These are phyloP conservation scores for Lophochroa leadbeateri DNA, from an alignment of 2,113 vertebrate genomes.

Conservation along the genomic window DNA sequence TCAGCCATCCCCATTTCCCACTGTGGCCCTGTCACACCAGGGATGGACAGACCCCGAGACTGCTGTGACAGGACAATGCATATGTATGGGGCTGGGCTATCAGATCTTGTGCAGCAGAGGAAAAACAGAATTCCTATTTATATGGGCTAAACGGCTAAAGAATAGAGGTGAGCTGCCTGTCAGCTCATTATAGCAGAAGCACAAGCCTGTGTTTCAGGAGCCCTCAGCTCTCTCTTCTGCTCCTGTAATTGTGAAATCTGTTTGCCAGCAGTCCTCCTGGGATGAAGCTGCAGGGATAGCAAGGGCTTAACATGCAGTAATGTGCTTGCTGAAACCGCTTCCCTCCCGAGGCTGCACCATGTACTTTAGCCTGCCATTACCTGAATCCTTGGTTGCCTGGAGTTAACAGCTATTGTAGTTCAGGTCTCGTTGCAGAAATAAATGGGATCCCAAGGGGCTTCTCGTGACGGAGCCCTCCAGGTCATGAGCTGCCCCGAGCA, in stretches of 20 bases:
- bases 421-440: slow-evolving; percentile 1
- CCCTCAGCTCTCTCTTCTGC: background rate
- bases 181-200: background rate
- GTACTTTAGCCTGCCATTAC: background rate
- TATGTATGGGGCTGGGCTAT: background rate
- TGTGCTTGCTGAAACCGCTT: background rate
- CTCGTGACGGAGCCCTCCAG: background rate
- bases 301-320: background rate
- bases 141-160: background rate
- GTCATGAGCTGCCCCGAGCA: background rate
- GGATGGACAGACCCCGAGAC: accelerated
- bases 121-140: background rate
- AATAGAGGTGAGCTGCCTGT: background rate
- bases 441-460: slow-evolving; percentile 6
- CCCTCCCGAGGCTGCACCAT: background rate
- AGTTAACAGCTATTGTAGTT: background rate
- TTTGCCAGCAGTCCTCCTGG: background rate
- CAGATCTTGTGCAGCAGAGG: accelerated
- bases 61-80: background rate
- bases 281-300: background rate
- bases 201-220: background rate
- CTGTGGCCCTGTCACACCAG: accelerated
- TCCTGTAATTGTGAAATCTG: background rate
- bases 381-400: background rate
- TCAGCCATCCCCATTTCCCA: background rate